Conservation (phyloP, 1,140 invertebrate genomes). For the Drosophila littoralis region DNA sequence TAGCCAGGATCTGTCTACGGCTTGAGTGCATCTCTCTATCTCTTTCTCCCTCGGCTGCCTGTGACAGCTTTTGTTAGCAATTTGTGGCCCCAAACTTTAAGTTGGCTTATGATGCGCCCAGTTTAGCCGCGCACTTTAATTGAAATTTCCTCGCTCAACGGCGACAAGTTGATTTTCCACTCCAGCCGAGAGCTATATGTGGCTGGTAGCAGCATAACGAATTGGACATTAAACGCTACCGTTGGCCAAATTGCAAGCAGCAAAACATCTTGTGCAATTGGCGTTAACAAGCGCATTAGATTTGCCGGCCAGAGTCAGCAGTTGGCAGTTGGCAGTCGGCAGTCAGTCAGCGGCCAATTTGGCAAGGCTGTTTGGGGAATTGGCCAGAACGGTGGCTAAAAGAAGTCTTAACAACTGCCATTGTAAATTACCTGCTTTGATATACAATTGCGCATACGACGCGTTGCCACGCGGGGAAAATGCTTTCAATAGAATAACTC, state of each 20-base stretch:
- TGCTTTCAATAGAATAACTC: conserved; percentile 39
- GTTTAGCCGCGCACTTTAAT: conserved; percentile 66
- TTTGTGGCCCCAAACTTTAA: conserved; percentile 60
- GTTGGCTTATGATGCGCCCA: conserved; percentile 42
- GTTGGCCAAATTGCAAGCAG: conserved; percentile 75
- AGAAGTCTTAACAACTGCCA: conserved; percentile 74
- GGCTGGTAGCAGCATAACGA: conserved; percentile 61
- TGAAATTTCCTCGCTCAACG: conserved; percentile 66
- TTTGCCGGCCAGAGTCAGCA: conserved; percentile 20
- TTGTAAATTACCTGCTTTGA: conserved; percentile 72
- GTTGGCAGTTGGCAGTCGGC: conserved; percentile 19
- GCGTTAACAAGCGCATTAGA: conserved; percentile 77
- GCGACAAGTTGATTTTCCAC: conserved; percentile 82
- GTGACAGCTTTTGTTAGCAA: conserved; percentile 74
- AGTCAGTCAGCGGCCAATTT: conserved; percentile 74
- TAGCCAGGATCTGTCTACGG: conserved; percentile 67
- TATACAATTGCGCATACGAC: conserved; percentile 66
- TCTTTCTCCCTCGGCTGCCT: conserved; percentile 29
- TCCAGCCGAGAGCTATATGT: conserved; percentile 25
- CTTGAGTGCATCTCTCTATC: conserved; percentile 29
- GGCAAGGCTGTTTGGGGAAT: conserved; percentile 80
- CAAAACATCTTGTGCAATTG: conserved; percentile 66
- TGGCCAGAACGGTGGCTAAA: conserved; percentile 47
- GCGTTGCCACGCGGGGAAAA: conserved; percentile 45
- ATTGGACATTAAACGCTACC: conserved; percentile 83